Conservation (phyloP, 1,140 invertebrate species). For the Drosophila sp. region DNA sequence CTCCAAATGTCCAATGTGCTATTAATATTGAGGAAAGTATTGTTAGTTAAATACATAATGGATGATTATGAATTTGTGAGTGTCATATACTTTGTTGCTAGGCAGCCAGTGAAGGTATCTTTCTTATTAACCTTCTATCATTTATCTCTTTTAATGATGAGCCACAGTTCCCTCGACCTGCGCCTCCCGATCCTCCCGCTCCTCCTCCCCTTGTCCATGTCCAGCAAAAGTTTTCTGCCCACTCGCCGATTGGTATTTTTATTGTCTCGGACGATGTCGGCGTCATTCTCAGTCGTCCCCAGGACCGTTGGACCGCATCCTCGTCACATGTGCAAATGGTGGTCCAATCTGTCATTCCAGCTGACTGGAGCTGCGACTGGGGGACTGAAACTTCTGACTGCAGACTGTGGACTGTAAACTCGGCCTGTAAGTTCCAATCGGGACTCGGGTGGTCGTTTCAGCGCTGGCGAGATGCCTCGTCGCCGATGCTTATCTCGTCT, state of each 20-base stretch:
- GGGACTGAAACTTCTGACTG: background rate
- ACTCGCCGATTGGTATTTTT: constrained; percentile 34
- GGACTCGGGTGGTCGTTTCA: constrained; percentile 50
- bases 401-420: background rate
- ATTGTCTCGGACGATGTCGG: constrained; percentile 26
- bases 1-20: too few species aligned
- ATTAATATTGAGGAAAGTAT: too few species aligned
- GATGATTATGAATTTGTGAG: too few species aligned
- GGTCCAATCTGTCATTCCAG: constrained; percentile 64
- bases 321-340: constrained; percentile 60
- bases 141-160: too few species aligned
- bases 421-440: constrained; percentile 32
- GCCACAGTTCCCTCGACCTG: too few species aligned
- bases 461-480: constrained; percentile 5
- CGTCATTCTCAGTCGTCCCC: background rate
- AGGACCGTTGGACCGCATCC: constrained; percentile 13
- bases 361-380: constrained; percentile 27
- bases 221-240: background rate
- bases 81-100: too few species aligned
- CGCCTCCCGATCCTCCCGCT: too few species aligned
- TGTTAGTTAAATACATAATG: too few species aligned
- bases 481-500: constrained; percentile 55
- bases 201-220: too few species aligned
- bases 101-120: too few species aligned
- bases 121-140: too few species aligned